Evolutionary conservation across 2,113 vertebrate genomes (phyloP).

Genomic region (Diadophis punctatus): DNA sequence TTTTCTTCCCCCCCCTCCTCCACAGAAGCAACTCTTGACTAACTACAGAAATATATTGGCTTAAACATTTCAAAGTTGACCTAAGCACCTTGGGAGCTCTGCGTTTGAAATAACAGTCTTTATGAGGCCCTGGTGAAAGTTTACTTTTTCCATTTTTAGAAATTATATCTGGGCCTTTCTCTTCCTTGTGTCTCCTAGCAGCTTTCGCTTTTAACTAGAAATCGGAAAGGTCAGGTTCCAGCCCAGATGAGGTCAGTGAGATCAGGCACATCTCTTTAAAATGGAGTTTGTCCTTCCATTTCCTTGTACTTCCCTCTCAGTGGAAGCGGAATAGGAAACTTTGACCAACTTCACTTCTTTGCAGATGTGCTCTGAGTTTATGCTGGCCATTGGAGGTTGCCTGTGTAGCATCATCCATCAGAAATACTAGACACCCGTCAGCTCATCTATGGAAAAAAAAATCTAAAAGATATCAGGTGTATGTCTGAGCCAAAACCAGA

Average conservation of each 20-base stretch:
- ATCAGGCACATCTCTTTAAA: constrained; percentile 27
- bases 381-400: constrained; percentile 11
- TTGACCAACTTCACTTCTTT: constrained; percentile 30
- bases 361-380: constrained; percentile 36
- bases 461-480: constrained; percentile 35
- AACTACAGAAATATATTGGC: constrained; percentile 14
- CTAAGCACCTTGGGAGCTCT: constrained; percentile 25
- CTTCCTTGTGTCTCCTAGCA: constrained; percentile 3
- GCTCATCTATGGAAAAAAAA: constrained; percentile 2
- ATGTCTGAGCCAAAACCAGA: constrained; percentile 40
- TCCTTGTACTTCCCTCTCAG: constrained; percentile 12
- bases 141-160: constrained; percentile 30
- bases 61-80: constrained; percentile 45
- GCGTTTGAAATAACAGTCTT: constrained; percentile 30
- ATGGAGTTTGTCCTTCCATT: constrained; percentile 3
- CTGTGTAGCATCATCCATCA: constrained; percentile 42
- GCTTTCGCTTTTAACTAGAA: constrained; percentile 33
- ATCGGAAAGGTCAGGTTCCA: constrained; percentile 24
- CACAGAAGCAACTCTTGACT: constrained; percentile 4
- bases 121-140: constrained; percentile 10
- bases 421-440: constrained; percentile 31
- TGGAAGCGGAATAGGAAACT: constrained; percentile 21
- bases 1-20: neutral
- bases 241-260: constrained; percentile 13
- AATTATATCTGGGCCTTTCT: neutral